Evolutionary conservation across 2,113 vertebrate species (phyloP), one percentile per base, ranked within the genome.

Genomic region (Haemorhous mexicanus): DNA sequence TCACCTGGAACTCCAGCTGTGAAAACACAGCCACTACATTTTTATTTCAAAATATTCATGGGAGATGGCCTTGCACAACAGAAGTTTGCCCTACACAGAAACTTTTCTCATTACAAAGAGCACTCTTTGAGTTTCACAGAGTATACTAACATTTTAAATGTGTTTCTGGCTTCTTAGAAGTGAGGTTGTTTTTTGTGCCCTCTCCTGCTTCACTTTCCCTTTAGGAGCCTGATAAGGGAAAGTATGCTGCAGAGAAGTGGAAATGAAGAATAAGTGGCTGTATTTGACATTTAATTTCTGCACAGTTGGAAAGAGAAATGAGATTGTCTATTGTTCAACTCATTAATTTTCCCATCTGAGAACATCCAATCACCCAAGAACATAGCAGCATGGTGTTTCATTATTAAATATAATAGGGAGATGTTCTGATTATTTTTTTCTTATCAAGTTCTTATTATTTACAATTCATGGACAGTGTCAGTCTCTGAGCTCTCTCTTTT

Each of bases 201-300:
- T 72, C 64, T 93, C 91, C 75, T 43, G 49, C 74, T 95, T 90
- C 84, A 90, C 91, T 97, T 97, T 92, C 81, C 93, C 78, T 89
- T 88, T 94, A 95, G 90, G 50, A 93, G 85, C 73, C 86, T 95
- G 84, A 73, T 91, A 94, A 43, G 59, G 63, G 83, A 75, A 96
- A 90, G 89, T 72, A 70, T 72, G 7, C 44, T 64, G 84, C n/a
- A 44, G 74, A 84, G 87, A 88, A 91, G 92, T 90, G 70, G 85
- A 95, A 91, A 94, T 96, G 88, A 97, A 97, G 81, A 96, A 92
- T 94, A 91, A 96, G 83, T 89, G 74, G 59, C 86, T 55, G 32
- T 84, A 53, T 91, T 41, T 98, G 95, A 94, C 94, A 96, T 95
- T 91, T 96, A 96, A 96, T 97, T 96, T 96, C 94, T 96, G 62